Evolutionary conservation across 1,140 invertebrate species (phyloP).

Genomic region (Lucilia cuprina): DNA sequence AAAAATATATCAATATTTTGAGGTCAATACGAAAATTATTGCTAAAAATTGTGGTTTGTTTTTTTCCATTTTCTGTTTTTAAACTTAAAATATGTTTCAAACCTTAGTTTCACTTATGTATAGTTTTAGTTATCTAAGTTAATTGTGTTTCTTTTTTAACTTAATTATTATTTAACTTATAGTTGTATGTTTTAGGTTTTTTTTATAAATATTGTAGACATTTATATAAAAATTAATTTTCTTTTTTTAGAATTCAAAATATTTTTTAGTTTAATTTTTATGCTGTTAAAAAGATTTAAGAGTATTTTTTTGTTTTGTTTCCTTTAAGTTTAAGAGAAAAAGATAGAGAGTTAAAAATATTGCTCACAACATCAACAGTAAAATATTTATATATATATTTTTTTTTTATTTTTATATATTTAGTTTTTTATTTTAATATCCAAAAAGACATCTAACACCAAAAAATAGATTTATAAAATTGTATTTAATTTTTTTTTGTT

Average conservation of each 20-base stretch:
- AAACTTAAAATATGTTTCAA: constrained; percentile 5
- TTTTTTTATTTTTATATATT: constrained; percentile 41
- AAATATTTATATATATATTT: constrained; percentile 53
- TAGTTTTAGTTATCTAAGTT: constrained; percentile 16
- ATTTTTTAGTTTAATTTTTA: constrained; percentile 18
- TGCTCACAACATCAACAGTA: constrained; percentile 63
- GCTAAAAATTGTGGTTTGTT: constrained; percentile 48
- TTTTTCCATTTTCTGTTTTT: not conserved
- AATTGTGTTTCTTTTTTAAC: not conserved
- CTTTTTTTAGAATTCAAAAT: not conserved
- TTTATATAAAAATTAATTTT: constrained; percentile 36
- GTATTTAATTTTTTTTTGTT: not conserved
- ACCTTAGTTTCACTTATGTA: constrained; percentile 16
- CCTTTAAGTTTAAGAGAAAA: constrained; percentile 28
- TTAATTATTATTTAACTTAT: constrained; percentile 20
- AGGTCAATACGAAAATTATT: constrained; percentile 63
- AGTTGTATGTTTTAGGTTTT: not conserved
- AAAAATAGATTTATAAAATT: constrained; percentile 54
- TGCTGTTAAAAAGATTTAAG: constrained; percentile 12
- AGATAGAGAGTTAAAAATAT: constrained; percentile 37
- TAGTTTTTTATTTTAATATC: constrained; percentile 47
- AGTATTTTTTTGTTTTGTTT: constrained; percentile 38
- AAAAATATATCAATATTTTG: constrained; percentile 43
- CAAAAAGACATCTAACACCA: constrained; percentile 63
- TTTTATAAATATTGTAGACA: constrained; percentile 37